A percentile compares a stretch with the other conserved stretches of the same genome.
Evolutionary conservation across 1,140 invertebrate genomes (phyloP).

Genomic region (Leptopilina boulardi): DNA sequence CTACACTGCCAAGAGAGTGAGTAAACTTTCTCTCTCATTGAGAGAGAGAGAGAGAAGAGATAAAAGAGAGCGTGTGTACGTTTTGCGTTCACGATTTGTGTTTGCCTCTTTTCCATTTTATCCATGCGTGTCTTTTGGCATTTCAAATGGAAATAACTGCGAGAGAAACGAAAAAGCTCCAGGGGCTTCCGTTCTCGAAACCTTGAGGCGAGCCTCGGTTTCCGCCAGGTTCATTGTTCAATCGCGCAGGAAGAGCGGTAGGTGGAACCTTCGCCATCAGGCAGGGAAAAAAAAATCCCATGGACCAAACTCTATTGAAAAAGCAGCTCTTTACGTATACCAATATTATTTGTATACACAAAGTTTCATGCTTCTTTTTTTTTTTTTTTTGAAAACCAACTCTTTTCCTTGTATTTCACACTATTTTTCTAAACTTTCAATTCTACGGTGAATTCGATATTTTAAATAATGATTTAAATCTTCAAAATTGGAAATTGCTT

Average conservation of each 20-base stretch:
- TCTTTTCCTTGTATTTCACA: slow-evolving; percentile 5
- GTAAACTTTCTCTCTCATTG: slow-evolving; percentile 59
- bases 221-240: slow-evolving; percentile 64
- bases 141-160: slow-evolving; percentile 42
- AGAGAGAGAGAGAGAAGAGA: background rate
- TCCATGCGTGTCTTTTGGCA: slow-evolving; percentile 32
- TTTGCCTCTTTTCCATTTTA: slow-evolving; percentile 40
- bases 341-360: slow-evolving; percentile 29
- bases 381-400: background rate
- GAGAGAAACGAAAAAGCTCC: slow-evolving; percentile 46
- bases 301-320: slow-evolving; percentile 63
- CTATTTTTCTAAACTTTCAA: background rate
- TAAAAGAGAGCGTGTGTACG: slow-evolving; percentile 41
- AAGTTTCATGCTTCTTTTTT: slow-evolving; percentile 17
- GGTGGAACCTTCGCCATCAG: slow-evolving; percentile 27
- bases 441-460: background rate
- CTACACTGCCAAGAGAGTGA: slow-evolving; percentile 27
- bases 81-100: slow-evolving; percentile 27
- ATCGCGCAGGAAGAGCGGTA: slow-evolving; percentile 40
- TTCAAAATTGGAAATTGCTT: no score
- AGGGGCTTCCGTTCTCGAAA: slow-evolving; percentile 52
- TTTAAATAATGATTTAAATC: no score
- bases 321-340: slow-evolving; percentile 50
- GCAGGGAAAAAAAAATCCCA: slow-evolving; percentile 51
- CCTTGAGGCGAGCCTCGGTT: slow-evolving; percentile 54